Base-by-base conservation (phyloP, 2,888 invertebrate genomes). In the Cotesia congregata region DNA sequence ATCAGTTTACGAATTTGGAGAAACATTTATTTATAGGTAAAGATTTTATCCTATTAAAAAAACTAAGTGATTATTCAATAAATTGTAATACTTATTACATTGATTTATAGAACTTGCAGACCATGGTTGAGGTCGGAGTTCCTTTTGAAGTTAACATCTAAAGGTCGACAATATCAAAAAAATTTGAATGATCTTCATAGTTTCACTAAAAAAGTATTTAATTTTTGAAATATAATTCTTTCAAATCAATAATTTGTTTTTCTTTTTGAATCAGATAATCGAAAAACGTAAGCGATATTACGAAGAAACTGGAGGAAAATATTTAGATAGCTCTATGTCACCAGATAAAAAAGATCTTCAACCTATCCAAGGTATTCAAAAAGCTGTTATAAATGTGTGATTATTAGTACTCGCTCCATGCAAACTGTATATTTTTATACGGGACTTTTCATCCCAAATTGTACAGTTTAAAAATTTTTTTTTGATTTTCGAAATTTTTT, bases 101-200 rank as follows among this genome's bases (percentile, higher is more conserved):
- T 20, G 2, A 20, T 20, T 50, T 50, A 50, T 9, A 50, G 50
- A 1, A 3, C 9, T 50, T 1, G 3, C 9, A 91, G 90, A 76
- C 92, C 94, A 0, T 93, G 94, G 90, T 86, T 93, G 0, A 91
- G 92, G 84, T 83, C 89, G 0, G 90, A 92, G 41, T 87, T 90
- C 1, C 83, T 94, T 64, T 95, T 93, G 86, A 90, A 91, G 67
- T 78, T 91, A 0, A 89, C 92, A 0, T 85, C 90, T 1, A 85
- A 89, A 1, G 93, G 93, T 3, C 89, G 87, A 80, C 87, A 90
- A 70, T 93, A 93, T 80, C 84, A 85, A 0, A 84, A 84, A 64
- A 86, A 89, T 70, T 82, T 93, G 0, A 84, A 89, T 67, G 87
- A 90, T 7, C 86, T 93, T 30, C 93, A 93, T 80, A 86, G 83